phyloP scores from a whole-genome alignment of 1,140 invertebrate genomes.

The Potamilus streckersoni region DNA sequence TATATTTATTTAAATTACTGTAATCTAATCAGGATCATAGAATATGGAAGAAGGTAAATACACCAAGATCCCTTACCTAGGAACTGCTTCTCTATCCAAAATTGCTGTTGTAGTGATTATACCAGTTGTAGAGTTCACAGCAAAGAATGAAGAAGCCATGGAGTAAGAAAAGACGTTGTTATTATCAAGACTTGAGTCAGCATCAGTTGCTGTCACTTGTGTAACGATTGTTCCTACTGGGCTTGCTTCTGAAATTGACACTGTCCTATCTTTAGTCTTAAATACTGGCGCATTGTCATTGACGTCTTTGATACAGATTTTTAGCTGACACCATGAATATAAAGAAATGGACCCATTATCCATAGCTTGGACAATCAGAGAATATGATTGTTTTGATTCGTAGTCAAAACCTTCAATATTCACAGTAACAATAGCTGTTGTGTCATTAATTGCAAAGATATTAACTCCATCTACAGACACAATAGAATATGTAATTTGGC shows the following conservation, averaged over 20 bases:
- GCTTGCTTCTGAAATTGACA: constrained; percentile 17
- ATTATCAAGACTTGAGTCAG: constrained; percentile 20
- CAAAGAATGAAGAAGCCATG: constrained; percentile 17
- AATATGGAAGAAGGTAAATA: too few species aligned
- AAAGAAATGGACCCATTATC: constrained; percentile 7
- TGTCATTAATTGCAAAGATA: constrained; percentile 19
- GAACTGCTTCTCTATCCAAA: constrained; percentile 36
- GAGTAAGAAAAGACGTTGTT: constrained; percentile 24
- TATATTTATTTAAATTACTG: too few species aligned
- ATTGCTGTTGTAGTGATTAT: constrained; percentile 14
- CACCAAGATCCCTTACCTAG: constrained; percentile 3
- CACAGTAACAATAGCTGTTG: constrained; percentile 16
- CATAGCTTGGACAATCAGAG: constrained; percentile 26
- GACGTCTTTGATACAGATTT: constrained; percentile 31
- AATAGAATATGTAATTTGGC: constrained; percentile 30
- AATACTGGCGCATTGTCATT: constrained; percentile 30
- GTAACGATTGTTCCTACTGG: constrained; percentile 13
- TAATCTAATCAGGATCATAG: too few species aligned
- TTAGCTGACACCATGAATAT: constrained; percentile 25
- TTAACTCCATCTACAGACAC: constrained; percentile 22
- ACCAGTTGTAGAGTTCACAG: constrained; percentile 11
- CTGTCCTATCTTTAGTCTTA: constrained; percentile 13
- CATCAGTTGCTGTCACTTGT: constrained; percentile 15
- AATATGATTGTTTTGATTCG: constrained; percentile 26
- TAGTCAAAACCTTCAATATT: constrained; percentile 19